Conservation (phyloP, 2,113 vertebrate genomes). For the Gymnocephalus cernua region DNA sequence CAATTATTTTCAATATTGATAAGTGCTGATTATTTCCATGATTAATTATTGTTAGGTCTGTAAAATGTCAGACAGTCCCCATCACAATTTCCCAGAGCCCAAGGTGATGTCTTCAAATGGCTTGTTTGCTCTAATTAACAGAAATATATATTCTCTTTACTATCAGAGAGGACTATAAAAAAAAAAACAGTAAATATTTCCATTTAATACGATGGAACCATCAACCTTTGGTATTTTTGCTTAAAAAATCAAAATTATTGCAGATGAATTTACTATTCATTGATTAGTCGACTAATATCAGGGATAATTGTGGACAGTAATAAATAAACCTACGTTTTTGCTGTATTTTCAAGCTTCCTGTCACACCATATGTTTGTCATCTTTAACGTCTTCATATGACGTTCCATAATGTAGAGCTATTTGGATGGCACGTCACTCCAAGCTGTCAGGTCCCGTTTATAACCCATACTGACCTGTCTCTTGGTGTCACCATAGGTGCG, state of each 20-base stretch:
- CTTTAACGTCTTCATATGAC: neutral
- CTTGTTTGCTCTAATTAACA: no score
- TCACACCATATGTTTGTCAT: neutral
- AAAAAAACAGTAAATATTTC: neutral
- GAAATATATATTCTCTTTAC: no score
- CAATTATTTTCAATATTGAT: neutral
- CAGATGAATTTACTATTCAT: neutral
- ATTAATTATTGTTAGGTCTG: neutral
- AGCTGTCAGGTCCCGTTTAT: constrained; percentile 2
- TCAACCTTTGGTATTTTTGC: no score
- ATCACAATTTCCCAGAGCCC: no score
- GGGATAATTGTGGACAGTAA: no score
- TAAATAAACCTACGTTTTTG: no score
- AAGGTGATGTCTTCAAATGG: no score
- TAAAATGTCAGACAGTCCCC: neutral
- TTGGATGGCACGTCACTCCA: neutral
- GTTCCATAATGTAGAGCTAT: neutral
- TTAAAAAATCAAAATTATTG: no score
- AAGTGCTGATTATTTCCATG: neutral
- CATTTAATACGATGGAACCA: neutral
- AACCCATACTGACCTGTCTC: constrained; percentile 6
- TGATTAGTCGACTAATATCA: neutral
- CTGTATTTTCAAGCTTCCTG: neutral
- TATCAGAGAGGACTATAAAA: no score
- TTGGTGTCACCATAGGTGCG: constrained; percentile 87